Conservation (phyloP, 2,797 vertebrate genomes). For the Mastacembelus armatus region DNA sequence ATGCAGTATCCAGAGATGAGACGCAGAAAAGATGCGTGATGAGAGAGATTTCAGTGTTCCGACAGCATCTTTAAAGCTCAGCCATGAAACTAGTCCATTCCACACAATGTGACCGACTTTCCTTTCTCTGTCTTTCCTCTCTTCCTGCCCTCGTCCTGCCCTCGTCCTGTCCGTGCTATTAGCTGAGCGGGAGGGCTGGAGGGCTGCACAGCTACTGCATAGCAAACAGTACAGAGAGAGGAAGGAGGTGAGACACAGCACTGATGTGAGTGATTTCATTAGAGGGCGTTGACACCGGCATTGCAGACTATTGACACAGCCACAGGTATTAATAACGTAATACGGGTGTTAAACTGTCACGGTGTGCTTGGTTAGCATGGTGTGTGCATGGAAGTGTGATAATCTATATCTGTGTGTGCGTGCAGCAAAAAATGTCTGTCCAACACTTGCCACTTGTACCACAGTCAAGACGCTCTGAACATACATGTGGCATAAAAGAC, state of each 20-base stretch:
- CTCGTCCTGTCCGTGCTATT: too few species aligned
- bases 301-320: slow-evolving; percentile 72
- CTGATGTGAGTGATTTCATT: slow-evolving; percentile 70
- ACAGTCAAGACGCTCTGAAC: background rate
- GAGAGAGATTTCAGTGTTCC: background rate
- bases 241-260: slow-evolving; percentile 44
- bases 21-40: background rate
- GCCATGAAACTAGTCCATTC: slow-evolving; percentile 13
- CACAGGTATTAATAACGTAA: slow-evolving; percentile 79
- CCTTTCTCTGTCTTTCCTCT: slow-evolving; percentile 27
- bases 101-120: slow-evolving; percentile 11
- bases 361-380: slow-evolving; percentile 48
- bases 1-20: background rate
- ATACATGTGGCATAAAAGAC: background rate
- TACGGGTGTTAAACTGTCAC: slow-evolving; percentile 74
- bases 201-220: slow-evolving; percentile 59
- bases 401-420: slow-evolving; percentile 18
- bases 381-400: slow-evolving; percentile 9
- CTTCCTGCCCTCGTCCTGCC: too few species aligned
- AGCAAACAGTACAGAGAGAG: slow-evolving; percentile 60
- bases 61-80: background rate
- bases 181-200: slow-evolving; percentile 45
- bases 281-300: slow-evolving; percentile 71
- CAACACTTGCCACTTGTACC: slow-evolving; percentile 9
- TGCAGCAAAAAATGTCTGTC: slow-evolving; percentile 16